Evolutionary conservation across 92 coral and sea anemone genomes (phyloP).

Genomic region (Siderastrea siderea): DNA sequence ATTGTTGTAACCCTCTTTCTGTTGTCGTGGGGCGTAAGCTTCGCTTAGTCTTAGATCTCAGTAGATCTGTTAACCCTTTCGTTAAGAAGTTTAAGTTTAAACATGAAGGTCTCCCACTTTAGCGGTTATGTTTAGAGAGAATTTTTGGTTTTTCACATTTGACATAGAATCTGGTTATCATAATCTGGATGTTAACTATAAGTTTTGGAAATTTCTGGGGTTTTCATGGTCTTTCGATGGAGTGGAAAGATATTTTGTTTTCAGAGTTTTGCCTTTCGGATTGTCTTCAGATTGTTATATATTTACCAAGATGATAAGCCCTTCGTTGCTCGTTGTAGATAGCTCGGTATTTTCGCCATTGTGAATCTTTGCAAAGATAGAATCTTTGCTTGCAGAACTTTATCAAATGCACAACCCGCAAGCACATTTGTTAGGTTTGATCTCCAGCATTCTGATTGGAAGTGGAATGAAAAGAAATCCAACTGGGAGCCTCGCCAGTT

Average conservation of each 20-base stretch:
- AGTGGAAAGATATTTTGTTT: not conserved
- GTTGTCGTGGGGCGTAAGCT: slow-evolving; percentile 71
- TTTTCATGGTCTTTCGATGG: no score
- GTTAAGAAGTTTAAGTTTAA: slow-evolving; percentile 56
- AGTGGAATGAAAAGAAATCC: no score
- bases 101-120: no score
- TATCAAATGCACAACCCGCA: not conserved
- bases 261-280: not conserved
- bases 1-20: slow-evolving; percentile 70
- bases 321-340: not conserved
- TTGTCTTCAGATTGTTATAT: not conserved
- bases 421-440: not conserved
- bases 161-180: no score
- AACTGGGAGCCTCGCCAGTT: not conserved
- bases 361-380: not conserved
- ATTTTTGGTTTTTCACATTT: no score
- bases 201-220: no score
- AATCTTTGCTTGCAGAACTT: not conserved
- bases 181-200: not conserved
- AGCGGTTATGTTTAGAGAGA: no score
- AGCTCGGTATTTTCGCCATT: not conserved
- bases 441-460: not conserved
- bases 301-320: not conserved
- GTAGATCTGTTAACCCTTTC: slow-evolving; percentile 67
- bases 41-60: no score